A percentile compares a stretch with the other conserved stretches of the same genome.
phyloP scores from a whole-genome alignment of 2,113 vertebrate genomes.

The Rhinichthys klamathensis region DNA sequence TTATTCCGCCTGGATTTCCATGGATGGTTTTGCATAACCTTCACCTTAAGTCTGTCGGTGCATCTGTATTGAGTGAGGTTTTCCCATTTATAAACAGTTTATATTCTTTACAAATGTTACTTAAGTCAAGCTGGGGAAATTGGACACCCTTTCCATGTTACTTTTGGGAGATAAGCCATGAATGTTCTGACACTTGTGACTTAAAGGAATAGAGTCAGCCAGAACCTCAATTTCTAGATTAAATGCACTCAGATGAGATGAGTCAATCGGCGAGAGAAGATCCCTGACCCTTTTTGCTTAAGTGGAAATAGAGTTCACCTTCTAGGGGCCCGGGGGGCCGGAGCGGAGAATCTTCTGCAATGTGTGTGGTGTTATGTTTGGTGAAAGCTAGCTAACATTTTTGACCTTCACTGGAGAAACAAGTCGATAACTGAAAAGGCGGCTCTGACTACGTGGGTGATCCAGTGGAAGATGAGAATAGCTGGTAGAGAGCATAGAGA shows the following conservation, averaged over 20 bases:
- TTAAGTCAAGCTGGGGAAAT: neutral
- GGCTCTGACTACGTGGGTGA: constrained; percentile 49
- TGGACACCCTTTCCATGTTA: constrained; percentile 37
- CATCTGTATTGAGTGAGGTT: neutral
- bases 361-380: constrained; percentile 53
- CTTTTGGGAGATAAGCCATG: constrained; percentile 1
- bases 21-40: constrained; percentile 10
- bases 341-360: constrained; percentile 22
- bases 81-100: constrained; percentile 6
- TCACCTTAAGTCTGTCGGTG: neutral
- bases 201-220: constrained; percentile 60
- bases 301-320: constrained; percentile 53
- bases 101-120: constrained; percentile 26
- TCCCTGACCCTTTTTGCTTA: constrained; percentile 53
- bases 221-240: constrained; percentile 64
- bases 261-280: constrained; percentile 54
- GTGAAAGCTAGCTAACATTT: constrained; percentile 44
- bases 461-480: constrained; percentile 28
- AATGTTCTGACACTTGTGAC: constrained; percentile 59
- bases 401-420: constrained; percentile 51
- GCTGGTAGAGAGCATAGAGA: constrained; percentile 13
- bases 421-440: constrained; percentile 48
- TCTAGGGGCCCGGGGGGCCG: constrained; percentile 2
- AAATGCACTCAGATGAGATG: constrained; percentile 50
- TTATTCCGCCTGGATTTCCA: neutral